Evolutionary conservation across 2,888 invertebrate species (phyloP), one percentile per base, ranked within the genome.

Genomic region (Marasmarcha lunaedactyla): DNA sequence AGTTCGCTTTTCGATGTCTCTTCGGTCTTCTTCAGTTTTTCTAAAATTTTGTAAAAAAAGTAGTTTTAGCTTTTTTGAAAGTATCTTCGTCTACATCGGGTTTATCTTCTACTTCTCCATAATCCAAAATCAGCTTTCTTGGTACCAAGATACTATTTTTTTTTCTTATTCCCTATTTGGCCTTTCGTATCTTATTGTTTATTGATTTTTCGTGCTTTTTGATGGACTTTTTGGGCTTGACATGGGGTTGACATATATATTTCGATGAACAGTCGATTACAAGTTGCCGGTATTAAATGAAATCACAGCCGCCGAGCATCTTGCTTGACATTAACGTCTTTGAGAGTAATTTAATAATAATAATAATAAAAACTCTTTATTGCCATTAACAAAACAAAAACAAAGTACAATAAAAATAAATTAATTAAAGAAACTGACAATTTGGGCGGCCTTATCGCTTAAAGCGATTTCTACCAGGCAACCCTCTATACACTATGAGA

Each of bases 81-180:
- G n/a, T 35, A n/a, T 43, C 40, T 36, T 25, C n/a, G 15, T 37
- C 37, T 38, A 45, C 35, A 34, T 45, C 45, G n/a, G 42, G 42
- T 39, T 39, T 39, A 10, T 41, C 39, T 11, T 33, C 39, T 14
- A 35, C 37, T 43, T 36, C 37, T 9, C 40, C 40, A 36, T 43
- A 40, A 40, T 42, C 30, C 11, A 37, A 11, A 20, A 5, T 20
- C n/a, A n/a, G n/a, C n/a, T n/a, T 37, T 37, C 14, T 41, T 34
- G 36, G 35, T 35, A 35, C 15, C 30, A 38, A 38, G 13, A 26
- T 35, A 10, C 38, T 36, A 14, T 33, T 37, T 36, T 39, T 39
- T 34, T 33, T 39, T 38, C 38, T 27, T 12, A 2, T 35, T 3
- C 9, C 10, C 6, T n/a, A 14, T 39, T 36, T 37, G 11, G 36